These are phyloP conservation scores for Rugalucina vietnamica DNA, from an alignment of 2,888 invertebrate genomes.

Conservation along the genomic window DNA sequence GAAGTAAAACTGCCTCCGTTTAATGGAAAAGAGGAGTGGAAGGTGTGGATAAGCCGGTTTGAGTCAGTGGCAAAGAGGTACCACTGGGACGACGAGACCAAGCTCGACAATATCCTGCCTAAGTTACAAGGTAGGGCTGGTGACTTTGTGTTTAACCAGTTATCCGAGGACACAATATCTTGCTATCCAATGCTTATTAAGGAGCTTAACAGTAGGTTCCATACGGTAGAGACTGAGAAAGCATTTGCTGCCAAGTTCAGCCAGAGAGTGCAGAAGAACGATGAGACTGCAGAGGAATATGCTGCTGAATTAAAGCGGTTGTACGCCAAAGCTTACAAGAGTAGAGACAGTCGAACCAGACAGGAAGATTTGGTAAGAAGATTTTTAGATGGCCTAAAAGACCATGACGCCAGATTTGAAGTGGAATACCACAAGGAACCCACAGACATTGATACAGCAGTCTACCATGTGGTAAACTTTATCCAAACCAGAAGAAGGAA, in stretches of 20 bases:
- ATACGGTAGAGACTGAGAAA: conserved; percentile 38
- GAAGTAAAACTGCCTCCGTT: conserved; percentile 33
- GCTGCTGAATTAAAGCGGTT: conserved; percentile 45
- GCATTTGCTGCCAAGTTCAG: conserved; percentile 45
- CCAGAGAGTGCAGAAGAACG: conserved; percentile 21
- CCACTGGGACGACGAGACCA: conserved; percentile 23
- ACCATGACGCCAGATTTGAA: conserved; percentile 33
- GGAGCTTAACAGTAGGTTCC: conserved; percentile 38
- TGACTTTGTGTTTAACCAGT: conserved; percentile 44
- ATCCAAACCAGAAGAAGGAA: not conserved
- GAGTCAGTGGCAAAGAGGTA: conserved; percentile 26
- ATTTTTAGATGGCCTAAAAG: conserved; percentile 39
- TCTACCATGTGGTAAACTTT: conserved; percentile 17
- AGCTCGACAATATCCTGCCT: conserved; percentile 30
- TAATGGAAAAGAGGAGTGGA: conserved; percentile 39
- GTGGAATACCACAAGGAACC: conserved; percentile 35
- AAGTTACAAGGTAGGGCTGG: conserved; percentile 43
- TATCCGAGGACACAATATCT: conserved; percentile 4
- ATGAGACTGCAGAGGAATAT: conserved; percentile 41
- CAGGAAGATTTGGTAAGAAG: conserved; percentile 34
- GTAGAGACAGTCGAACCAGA: conserved; percentile 32
- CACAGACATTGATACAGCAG: conserved; percentile 15
- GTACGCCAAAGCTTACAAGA: conserved; percentile 46
- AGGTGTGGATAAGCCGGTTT: conserved; percentile 39
- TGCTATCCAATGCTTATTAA: too few relatives aligned